Conservation (phyloP, 2,888 invertebrate genomes). For the Labia minor region DNA sequence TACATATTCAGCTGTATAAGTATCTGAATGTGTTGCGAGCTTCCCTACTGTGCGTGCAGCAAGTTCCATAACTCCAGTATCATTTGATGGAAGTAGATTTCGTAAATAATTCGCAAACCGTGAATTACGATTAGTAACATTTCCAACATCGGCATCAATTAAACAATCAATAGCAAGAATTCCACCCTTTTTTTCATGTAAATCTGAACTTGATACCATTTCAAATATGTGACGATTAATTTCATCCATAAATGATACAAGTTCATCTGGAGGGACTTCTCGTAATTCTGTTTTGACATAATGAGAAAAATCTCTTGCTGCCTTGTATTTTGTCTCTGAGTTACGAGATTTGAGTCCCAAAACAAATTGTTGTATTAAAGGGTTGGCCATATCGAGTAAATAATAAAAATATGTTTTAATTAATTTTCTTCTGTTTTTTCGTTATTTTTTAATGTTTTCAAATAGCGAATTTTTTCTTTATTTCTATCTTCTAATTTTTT, state of each 20-base stretch:
- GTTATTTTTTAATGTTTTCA: neutral
- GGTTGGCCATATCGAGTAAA: constrained; percentile 41
- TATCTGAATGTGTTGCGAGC: constrained; percentile 80
- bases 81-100: constrained; percentile 78
- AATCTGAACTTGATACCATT: constrained; percentile 87
- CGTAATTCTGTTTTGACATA: constrained; percentile 84
- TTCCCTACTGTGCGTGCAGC: constrained; percentile 92
- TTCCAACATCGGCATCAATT: constrained; percentile 86
- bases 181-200: constrained; percentile 90
- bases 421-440: too few relatives aligned
- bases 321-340: constrained; percentile 72
- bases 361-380: constrained; percentile 67
- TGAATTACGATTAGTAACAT: constrained; percentile 77
- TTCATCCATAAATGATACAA: constrained; percentile 83
- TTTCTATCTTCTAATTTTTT: neutral
- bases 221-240: constrained; percentile 93
- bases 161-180: constrained; percentile 88
- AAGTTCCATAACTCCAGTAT: constrained; percentile 88
- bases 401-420: too few relatives aligned
- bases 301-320: constrained; percentile 78
- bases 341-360: constrained; percentile 78
- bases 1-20: constrained; percentile 93
- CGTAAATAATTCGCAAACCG: constrained; percentile 88
- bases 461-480: neutral
- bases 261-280: constrained; percentile 82